Evolutionary conservation across 2,797 vertebrate genomes (phyloP), one percentile per base, ranked within the genome.

Genomic region (Parotocinclus haroldoi): DNA sequence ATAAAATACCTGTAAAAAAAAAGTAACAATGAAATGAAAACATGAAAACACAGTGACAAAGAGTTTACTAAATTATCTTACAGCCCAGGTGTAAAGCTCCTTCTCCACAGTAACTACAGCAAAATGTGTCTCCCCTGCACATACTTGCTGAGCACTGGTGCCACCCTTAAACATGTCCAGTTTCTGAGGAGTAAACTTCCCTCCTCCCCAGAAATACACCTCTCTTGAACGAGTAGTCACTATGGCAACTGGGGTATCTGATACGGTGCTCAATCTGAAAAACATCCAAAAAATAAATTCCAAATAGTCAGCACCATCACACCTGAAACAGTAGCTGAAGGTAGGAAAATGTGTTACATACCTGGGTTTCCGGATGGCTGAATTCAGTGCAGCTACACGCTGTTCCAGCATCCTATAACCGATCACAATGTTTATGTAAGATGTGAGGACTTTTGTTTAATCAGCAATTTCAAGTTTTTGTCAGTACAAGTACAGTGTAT

Each of bases 31-130:
- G n/a, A n/a, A n/a, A n/a, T n/a, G n/a, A n/a, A n/a, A n/a, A n/a
- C n/a, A n/a, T 27, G 27, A 27, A 5, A 27, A 27, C 2, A 27
- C 27, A 27, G 27, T 27, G 2, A 27, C 27, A 27, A 27, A 27
- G 2, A 2, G 27, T 2, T 27, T 27, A 27, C 27, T 4, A 42
- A 62, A 38, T 3, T 16, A 14, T 53, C 97, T 96, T 87, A 99
- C 97, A 84, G 98, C 96, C 96, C 97, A 99, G 0, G 96, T 98
- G 78, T 98, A 99, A 17, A 99, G 91, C 79, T 99, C 97, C 83
- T 99, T 99, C 81, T 99, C 96, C 81, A 99, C 97, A 0, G 96
- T 97, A 76, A 99, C 96, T 82, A 98, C 95, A 3, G 97, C 96
- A 80, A 99, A 99, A 85, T 99, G 96, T n/a, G 91, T 97, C 82